phyloP scores from a whole-genome alignment of 1,140 invertebrate genomes.

The Papilio xuthus region DNA sequence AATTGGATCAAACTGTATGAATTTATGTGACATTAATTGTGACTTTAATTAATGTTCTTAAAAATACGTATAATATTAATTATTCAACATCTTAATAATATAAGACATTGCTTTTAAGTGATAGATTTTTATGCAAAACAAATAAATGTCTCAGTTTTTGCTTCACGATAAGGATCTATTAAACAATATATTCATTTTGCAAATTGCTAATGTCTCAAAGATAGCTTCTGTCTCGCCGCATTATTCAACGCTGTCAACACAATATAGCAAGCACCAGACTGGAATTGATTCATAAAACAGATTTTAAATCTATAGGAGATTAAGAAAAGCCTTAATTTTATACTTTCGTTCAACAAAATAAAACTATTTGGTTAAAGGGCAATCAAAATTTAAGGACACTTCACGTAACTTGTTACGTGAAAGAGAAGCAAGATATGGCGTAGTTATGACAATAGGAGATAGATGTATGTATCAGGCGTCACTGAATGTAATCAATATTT shows the following conservation, averaged over 20 bases:
- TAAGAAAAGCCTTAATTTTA: background rate
- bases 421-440: background rate
- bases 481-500: background rate
- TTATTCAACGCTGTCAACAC: background rate
- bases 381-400: background rate
- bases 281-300: background rate
- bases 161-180: background rate
- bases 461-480: background rate
- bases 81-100: slow-evolving; percentile 10
- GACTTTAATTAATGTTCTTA: slow-evolving; percentile 6
- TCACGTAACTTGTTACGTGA: background rate
- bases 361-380: background rate
- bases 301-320: background rate
- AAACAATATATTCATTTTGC: background rate
- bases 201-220: background rate
- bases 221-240: background rate
- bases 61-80: background rate
- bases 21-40: slow-evolving; percentile 22
- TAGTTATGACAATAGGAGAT: background rate
- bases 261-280: background rate
- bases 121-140: slow-evolving; percentile 12
- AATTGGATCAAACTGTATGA: slow-evolving; percentile 7
- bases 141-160: slow-evolving; percentile 11
- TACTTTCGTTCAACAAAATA: no score
- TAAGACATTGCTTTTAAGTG: background rate